Evolutionary conservation across 92 coral and sea anemone genomes (phyloP).

Genomic region (Phenganax marumi): DNA sequence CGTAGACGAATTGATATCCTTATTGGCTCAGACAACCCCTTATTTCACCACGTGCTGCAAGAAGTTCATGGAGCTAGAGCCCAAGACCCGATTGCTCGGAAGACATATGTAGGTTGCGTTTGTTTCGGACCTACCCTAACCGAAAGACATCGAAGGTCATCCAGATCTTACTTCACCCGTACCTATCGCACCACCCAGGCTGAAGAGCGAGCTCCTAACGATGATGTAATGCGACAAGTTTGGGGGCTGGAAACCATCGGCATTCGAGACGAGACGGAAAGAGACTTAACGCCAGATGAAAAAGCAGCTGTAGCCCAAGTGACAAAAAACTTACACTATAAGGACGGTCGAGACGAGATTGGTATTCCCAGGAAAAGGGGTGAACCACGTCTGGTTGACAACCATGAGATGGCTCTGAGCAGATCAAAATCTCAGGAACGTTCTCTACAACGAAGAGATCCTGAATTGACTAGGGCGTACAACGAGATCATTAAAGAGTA

Average conservation of each 20-base stretch:
- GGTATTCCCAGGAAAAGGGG: slow-evolving; percentile 50
- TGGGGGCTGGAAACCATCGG: slow-evolving; percentile 61
- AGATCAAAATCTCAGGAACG: slow-evolving; percentile 53
- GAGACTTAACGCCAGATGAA: slow-evolving; percentile 44
- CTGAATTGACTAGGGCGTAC: slow-evolving; percentile 41
- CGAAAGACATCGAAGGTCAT: slow-evolving; percentile 18
- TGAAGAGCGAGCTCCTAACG: slow-evolving; percentile 28
- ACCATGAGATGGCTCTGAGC: slow-evolving; percentile 46
- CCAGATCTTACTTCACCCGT: slow-evolving; percentile 45
- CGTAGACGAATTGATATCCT: neutral
- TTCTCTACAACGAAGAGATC: slow-evolving; percentile 26
- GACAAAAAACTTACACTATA: slow-evolving; percentile 30
- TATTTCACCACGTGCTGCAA: neutral
- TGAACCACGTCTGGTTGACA: slow-evolving; percentile 52
- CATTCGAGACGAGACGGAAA: slow-evolving; percentile 30
- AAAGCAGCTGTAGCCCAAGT: slow-evolving; percentile 51
- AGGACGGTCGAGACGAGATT: slow-evolving; percentile 33
- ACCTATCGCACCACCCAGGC: slow-evolving; percentile 41
- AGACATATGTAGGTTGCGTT: neutral
- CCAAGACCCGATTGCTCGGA: neutral
- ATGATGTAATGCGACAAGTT: slow-evolving; percentile 40
- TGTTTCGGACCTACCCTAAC: neutral
- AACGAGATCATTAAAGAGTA: slow-evolving; percentile 38
- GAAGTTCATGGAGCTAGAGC: neutral
- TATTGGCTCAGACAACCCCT: neutral